Evolutionary conservation across 37 sponge, comb jelly and placozoan species (phyloP), one percentile per base, ranked within the genome.

Genomic region (Petrosia ficiformis): DNA sequence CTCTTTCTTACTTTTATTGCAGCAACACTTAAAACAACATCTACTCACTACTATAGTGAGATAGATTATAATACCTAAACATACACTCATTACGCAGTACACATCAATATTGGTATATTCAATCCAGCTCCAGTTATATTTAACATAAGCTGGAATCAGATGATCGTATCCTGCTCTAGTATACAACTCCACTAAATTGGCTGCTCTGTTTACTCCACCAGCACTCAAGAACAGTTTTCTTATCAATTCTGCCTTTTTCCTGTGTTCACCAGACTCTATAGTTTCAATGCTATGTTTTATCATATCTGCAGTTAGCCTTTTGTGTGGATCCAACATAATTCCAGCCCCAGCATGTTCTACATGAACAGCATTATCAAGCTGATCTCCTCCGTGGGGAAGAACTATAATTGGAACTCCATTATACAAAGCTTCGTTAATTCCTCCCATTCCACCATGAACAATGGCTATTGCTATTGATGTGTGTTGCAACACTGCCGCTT

Each of bases 41-140:
- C n/a, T 24, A 36, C 68, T 67, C 2, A 2, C 4, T 2, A 28
- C 24, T 22, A 24, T 3, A 28, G 34, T 38, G 39, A 67, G 34
- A 6, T 39, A 67, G 39, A 67, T 2, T 3, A 25, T 32, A 6
- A 5, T 22, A 6, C 24, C 39, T 22, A 67, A 24, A 67, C 24
- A 36, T 38, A 2, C 68, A 31, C 2, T 2, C 24, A 25, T 26
- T 76, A 76, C 22, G n/a, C n/a, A n/a, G n/a, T n/a, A n/a, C n/a
- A 84, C 85, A 77, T 84, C 85, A 2, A 39, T 67, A 72, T 84
- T 84, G 79, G 77, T 66, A 52, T 77, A 84, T 58, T 84, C 65
- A 16, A 84, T 58, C 85, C 85, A 84, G 65, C 41, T 76, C 84
- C 84, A 84, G 16, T 77, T 36, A 65, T 84, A 84, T 57, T 77